Conservation (phyloP, 2,888 invertebrate genomes). For the Apeira syringaria region DNA sequence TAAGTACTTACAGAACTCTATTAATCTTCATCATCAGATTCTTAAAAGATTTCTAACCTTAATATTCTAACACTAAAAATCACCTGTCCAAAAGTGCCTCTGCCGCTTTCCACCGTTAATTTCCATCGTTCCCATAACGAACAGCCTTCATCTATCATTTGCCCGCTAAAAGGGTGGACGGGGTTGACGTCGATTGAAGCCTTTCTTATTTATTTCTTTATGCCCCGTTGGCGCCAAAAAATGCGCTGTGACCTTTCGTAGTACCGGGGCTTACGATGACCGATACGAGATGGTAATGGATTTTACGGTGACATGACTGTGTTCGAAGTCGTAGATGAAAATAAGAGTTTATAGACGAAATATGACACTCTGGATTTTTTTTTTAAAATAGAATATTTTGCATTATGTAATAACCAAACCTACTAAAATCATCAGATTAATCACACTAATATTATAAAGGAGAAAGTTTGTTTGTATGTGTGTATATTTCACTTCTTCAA, state of each 20-base stretch:
- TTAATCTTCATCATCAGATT: too few relatives aligned
- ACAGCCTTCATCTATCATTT: constrained; percentile 72
- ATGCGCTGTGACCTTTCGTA: constrained; percentile 63
- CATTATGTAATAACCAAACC: too few relatives aligned
- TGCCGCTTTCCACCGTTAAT: constrained; percentile 42
- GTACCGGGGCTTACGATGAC: constrained; percentile 55
- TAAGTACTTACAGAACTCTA: too few relatives aligned
- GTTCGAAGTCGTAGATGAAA: not conserved
- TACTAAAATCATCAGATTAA: too few relatives aligned
- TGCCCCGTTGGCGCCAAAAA: constrained; percentile 66
- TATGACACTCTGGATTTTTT: too few relatives aligned
- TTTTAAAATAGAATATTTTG: too few relatives aligned
- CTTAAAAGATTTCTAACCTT: too few relatives aligned
- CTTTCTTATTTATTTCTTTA: constrained; percentile 71
- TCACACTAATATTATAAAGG: too few relatives aligned
- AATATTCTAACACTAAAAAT: constrained; percentile 5
- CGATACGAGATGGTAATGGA: constrained; percentile 56
- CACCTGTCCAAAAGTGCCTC: constrained; percentile 34
- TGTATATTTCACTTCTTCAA: too few relatives aligned
- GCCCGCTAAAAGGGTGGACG: constrained; percentile 72
- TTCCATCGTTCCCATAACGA: constrained; percentile 51
- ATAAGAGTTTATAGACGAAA: too few relatives aligned
- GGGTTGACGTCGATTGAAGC: constrained; percentile 71
- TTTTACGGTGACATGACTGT: constrained; percentile 22
- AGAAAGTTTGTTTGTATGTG: too few relatives aligned